Evolutionary conservation across 2,888 invertebrate species (phyloP), one percentile per base, ranked within the genome.

Genomic region (Itoplectis maculator): DNA sequence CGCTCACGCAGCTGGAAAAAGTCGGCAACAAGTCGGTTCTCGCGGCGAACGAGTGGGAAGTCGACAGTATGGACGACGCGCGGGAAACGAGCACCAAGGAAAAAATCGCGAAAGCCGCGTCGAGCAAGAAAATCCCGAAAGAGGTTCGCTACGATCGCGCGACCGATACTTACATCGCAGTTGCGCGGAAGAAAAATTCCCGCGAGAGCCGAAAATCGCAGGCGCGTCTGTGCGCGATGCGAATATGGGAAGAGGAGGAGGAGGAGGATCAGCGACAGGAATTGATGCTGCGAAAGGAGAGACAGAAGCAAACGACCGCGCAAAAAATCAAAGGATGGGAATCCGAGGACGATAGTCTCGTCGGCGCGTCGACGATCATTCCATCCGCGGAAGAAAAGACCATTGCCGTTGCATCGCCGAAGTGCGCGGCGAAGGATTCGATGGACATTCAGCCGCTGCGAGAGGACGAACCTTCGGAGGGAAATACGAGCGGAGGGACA

Each of bases 161-260:
- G 18, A 92, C 92, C 0, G 92, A 93, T 20, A 92, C 91, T 1
- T 92, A 92, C 9, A 91, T 92, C 13, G 80, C 92, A 0, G 84
- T 91, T 6, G 91, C 90, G 2, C 79, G 82, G 20, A 89, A 29
- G 3, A 5, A 90, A 11, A 84, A 59, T 15, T 59, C 81, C 0
- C 88, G 88, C 18, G 90, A 90, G 13, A 86, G 73, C 13, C 88
- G 87, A 20, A 89, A 88, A 56, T 88, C 87, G 23, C 84, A 88
- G 11, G 86, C 88, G 8, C 86, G 90, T 15, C 49, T 89, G 5
- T 90, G 88, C 11, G 88, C 92, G 0, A 88, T 91, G 59, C 88
- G 92, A 79, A 92, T 93, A 29, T 92, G 92, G 92, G 92, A 93
- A 61, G 91, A 90, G 4, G 92, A 93, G n/a, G 90, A 90, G 15